Conservation (phyloP, 2,797 vertebrate species). For the Argya squamiceps region DNA sequence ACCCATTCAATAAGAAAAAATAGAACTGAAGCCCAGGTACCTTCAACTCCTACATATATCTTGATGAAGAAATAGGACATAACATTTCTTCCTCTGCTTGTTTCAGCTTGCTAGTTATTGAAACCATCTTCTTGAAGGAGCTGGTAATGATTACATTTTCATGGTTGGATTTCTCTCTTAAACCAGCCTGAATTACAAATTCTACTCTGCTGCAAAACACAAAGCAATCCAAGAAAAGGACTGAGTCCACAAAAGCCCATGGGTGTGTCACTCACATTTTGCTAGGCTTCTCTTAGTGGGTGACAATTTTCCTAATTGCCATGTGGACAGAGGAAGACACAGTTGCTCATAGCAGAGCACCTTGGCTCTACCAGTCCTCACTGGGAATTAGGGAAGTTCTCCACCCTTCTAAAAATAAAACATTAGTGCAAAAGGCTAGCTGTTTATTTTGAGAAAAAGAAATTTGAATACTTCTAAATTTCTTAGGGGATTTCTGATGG, state of each 20-base stretch:
- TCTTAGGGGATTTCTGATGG: not conserved
- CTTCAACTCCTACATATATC: not conserved
- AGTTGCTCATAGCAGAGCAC: not conserved
- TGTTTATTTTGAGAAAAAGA: not conserved
- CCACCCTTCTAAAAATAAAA: not conserved
- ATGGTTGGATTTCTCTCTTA: not conserved
- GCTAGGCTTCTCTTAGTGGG: not conserved
- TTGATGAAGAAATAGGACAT: not conserved
- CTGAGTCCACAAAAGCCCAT: not conserved
- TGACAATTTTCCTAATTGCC: not conserved
- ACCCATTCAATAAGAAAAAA: not conserved
- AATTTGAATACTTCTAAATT: not conserved
- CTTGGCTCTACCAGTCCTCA: not conserved
- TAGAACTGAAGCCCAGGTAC: not conserved
- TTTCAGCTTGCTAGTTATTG: not conserved
- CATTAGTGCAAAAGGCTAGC: not conserved
- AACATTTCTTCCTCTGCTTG: not conserved
- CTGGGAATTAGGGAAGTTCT: not conserved
- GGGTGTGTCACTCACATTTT: not conserved
- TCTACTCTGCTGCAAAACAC: not conserved
- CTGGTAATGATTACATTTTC: not conserved
- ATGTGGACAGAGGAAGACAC: not conserved
- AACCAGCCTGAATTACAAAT: not conserved
- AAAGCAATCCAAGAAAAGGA: not conserved
- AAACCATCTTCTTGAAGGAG: not conserved